A percentile compares a stretch with the other conserved stretches of the same genome.
phyloP scores from a whole-genome alignment of 64 coral and sea anemone genomes.

The Anthopleura sola region DNA sequence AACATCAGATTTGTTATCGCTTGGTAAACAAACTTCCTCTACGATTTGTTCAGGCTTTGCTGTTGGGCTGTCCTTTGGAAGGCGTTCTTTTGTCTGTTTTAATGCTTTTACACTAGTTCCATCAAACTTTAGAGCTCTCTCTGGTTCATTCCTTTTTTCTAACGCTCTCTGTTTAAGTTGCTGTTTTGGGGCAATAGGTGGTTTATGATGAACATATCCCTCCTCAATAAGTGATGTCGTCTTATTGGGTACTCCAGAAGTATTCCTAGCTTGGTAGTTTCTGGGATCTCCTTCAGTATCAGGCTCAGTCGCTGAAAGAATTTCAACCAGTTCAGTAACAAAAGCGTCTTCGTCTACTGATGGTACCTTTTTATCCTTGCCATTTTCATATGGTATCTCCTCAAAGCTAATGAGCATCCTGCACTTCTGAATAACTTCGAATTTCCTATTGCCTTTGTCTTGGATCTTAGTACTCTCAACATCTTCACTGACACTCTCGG shows the following conservation, averaged over 20 bases:
- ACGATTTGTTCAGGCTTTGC: not conserved
- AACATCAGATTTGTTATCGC: not conserved
- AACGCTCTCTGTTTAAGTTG: not conserved
- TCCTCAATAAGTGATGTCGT: not conserved
- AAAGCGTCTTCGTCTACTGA: not conserved
- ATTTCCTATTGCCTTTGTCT: not conserved
- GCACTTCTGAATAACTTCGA: not conserved
- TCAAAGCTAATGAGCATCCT: not conserved
- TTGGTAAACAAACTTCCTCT: not conserved
- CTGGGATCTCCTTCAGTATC: not conserved
- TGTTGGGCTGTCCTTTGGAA: not conserved
- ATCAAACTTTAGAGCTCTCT: not conserved
- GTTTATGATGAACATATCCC: not conserved
- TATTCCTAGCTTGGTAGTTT: not conserved
- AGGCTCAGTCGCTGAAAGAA: not conserved
- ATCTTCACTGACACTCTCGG: not conserved
- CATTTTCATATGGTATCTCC: not conserved
- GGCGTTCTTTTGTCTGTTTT: not conserved
- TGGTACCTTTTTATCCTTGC: not conserved
- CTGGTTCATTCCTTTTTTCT: not conserved
- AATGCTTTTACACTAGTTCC: too few species aligned
- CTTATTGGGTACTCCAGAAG: not conserved
- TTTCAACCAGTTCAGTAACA: not conserved
- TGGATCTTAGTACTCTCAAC: not conserved
- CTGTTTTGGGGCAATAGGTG: not conserved